Evolutionary conservation across 2,888 invertebrate genomes (phyloP).

Genomic region (Nymphalis c-album): DNA sequence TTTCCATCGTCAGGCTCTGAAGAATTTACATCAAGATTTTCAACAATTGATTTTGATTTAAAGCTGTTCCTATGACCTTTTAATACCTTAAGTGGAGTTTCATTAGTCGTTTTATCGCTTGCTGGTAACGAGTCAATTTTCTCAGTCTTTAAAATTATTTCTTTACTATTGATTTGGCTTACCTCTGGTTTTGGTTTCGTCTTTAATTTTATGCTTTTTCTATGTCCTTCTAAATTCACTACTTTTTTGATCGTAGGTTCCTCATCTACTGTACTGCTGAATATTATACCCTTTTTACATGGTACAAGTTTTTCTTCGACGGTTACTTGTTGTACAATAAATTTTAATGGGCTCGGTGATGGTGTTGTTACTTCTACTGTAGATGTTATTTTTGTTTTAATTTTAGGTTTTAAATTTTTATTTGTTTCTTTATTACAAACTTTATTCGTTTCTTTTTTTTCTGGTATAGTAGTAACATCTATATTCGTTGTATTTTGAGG

Average conservation of each 20-base stretch:
- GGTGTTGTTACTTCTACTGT: slow-evolving; percentile 77
- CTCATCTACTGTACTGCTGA: slow-evolving; percentile 59
- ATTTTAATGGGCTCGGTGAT: slow-evolving; percentile 75
- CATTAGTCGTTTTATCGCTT: not conserved
- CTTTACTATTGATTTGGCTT: not conserved
- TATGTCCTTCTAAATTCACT: slow-evolving; percentile 34
- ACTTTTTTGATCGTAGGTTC: slow-evolving; percentile 30
- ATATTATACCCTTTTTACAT: slow-evolving; percentile 67
- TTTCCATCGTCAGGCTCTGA: slow-evolving; percentile 77
- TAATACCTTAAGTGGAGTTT: slow-evolving; percentile 29
- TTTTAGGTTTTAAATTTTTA: slow-evolving; percentile 53
- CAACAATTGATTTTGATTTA: slow-evolving; percentile 45
- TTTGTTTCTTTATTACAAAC: slow-evolving; percentile 28
- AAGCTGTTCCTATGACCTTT: slow-evolving; percentile 43
- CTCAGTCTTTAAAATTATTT: not conserved
- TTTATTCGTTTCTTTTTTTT: slow-evolving; percentile 55
- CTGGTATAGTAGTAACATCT: slow-evolving; percentile 72
- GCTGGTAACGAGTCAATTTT: slow-evolving; percentile 4
- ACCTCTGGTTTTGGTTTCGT: slow-evolving; percentile 17
- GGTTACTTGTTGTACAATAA: slow-evolving; percentile 79
- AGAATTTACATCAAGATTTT: slow-evolving; percentile 48
- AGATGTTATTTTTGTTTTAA: slow-evolving; percentile 79
- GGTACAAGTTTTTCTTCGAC: slow-evolving; percentile 79
- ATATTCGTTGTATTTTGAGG: slow-evolving; percentile 54
- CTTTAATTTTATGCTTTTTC: slow-evolving; percentile 37